Percentiles rank a stretch among this genome's conserved stretches.
These are phyloP conservation scores for Labrus mixtus DNA, from an alignment of 2,113 vertebrate genomes.

Conservation along the genomic window DNA sequence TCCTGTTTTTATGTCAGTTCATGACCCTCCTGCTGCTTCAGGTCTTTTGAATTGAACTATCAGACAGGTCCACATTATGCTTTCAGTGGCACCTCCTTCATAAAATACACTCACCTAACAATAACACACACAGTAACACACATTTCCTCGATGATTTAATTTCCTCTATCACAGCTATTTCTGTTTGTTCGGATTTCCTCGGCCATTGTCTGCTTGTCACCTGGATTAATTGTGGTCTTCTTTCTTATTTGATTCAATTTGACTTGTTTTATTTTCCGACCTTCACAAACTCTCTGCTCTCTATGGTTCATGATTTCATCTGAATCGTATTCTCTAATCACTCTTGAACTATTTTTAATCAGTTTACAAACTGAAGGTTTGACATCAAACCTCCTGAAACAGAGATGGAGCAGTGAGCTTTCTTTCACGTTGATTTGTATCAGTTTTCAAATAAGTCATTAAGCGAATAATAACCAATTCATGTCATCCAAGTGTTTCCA, in stretches of 20 bases:
- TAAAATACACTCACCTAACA: conserved; percentile 18
- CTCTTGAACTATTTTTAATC: neutral
- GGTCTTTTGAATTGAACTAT: neutral
- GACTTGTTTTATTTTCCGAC: conserved; percentile 44
- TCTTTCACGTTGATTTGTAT: no score
- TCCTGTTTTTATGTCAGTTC: no score
- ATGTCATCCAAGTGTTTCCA: no score
- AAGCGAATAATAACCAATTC: no score
- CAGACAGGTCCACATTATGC: neutral
- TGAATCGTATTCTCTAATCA: neutral
- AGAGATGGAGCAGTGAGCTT: no score
- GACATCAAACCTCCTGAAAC: no score
- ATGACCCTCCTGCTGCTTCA: neutral
- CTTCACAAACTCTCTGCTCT: conserved; percentile 6
- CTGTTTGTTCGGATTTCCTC: conserved; percentile 54
- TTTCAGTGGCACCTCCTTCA: conserved; percentile 32
- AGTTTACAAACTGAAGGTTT: neutral
- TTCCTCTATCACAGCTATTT: conserved; percentile 63
- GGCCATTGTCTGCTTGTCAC: conserved; percentile 55
- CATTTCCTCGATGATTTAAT: conserved; percentile 64
- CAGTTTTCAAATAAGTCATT: no score
- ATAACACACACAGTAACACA: conserved; percentile 21
- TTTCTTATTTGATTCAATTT: neutral
- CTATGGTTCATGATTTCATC: neutral
- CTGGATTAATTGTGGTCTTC: conserved; percentile 45